Evolutionary conservation across 2,797 vertebrate genomes (phyloP).

Genomic region (Mallotus villosus): DNA sequence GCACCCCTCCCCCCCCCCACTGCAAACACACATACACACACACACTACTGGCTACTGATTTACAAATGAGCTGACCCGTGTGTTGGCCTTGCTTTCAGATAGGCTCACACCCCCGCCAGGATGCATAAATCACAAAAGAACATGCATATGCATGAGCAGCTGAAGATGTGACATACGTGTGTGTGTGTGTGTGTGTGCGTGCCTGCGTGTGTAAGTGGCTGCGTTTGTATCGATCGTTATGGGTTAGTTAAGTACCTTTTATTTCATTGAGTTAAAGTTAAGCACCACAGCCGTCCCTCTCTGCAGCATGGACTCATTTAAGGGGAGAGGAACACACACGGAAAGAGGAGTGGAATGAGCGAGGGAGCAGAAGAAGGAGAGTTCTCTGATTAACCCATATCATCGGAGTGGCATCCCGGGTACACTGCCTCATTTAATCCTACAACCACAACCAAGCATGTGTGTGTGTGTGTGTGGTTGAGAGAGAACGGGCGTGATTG

Average conservation of each 20-base stretch:
- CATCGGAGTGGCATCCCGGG: constrained; percentile 64
- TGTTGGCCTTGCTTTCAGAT: constrained; percentile 71
- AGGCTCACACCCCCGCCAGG: constrained; percentile 68
- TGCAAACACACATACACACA: constrained; percentile 60
- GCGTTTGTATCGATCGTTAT: constrained; percentile 71
- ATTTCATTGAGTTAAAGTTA: constrained; percentile 76
- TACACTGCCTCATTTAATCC: constrained; percentile 52
- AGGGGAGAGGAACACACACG: constrained; percentile 20
- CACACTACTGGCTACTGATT: constrained; percentile 68
- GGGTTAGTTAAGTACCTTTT: constrained; percentile 79
- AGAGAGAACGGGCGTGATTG: constrained; percentile 30
- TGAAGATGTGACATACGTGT: constrained; percentile 32
- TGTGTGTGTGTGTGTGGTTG: constrained; percentile 9
- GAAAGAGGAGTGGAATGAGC: constrained; percentile 44
- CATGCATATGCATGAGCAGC: constrained; percentile 76
- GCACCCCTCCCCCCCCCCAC: constrained; percentile 32
- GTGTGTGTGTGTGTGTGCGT: constrained; percentile 27
- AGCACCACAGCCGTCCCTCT: constrained; percentile 65
- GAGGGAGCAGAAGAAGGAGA: constrained; percentile 40
- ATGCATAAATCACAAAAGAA: constrained; percentile 73
- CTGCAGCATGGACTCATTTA: constrained; percentile 46
- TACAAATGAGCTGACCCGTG: constrained; percentile 79
- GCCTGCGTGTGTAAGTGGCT: constrained; percentile 35
- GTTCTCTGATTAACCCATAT: constrained; percentile 46
- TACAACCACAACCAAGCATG: constrained; percentile 29